These are phyloP conservation scores for Epizoanthus fatuus DNA, from an alignment of 92 coral and sea anemone species.

Conservation along the genomic window DNA sequence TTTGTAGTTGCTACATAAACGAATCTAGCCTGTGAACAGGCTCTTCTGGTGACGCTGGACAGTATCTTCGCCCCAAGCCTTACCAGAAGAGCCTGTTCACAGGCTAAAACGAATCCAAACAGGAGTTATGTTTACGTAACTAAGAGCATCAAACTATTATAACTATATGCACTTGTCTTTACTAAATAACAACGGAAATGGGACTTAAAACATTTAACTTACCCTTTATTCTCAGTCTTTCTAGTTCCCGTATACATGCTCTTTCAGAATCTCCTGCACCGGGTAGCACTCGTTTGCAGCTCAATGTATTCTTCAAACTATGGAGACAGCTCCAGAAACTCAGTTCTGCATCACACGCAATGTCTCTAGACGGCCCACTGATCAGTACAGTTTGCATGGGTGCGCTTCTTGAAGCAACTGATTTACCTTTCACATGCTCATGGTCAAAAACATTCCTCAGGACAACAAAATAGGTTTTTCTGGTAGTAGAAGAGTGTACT, in stretches of 20 bases:
- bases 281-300: conserved; percentile 76
- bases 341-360: conserved; percentile 76
- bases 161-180: too few relatives aligned
- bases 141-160: too few relatives aligned
- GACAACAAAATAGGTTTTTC: conserved; percentile 30
- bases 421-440: conserved; percentile 29
- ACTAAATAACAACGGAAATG: too few relatives aligned
- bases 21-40: too few relatives aligned
- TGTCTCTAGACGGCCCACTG: conserved; percentile 81
- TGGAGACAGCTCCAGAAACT: conserved; percentile 87
- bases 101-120: too few relatives aligned
- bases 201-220: background rate
- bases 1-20: too few relatives aligned
- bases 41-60: too few relatives aligned
- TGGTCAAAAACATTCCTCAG: conserved; percentile 2
- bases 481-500: background rate
- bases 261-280: conserved; percentile 89
- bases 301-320: conserved; percentile 79
- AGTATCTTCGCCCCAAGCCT: too few relatives aligned
- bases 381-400: conserved; percentile 80
- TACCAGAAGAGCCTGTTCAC: too few relatives aligned
- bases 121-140: too few relatives aligned
- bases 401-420: conserved; percentile 20
- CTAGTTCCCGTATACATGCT: conserved; percentile 71
- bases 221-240: conserved; percentile 15